phyloP scores from a whole-genome alignment of 1,140 invertebrate species.

The Muscidifurax raptorellus region DNA sequence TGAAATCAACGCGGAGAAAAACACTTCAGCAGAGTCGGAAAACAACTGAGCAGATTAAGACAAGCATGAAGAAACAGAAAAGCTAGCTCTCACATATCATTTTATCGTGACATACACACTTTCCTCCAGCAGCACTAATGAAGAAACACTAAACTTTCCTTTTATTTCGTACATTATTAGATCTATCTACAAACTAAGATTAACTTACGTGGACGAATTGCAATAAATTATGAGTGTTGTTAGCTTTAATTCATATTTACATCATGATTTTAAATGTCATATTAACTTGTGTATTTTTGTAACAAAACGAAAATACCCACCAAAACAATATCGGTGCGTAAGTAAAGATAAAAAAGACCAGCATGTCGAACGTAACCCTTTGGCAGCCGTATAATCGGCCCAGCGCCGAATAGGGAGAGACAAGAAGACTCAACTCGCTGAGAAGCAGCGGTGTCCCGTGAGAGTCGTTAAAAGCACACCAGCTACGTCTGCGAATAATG shows the following conservation, averaged over 20 bases:
- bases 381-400: conserved; percentile 33
- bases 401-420: neutral
- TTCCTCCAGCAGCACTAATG: conserved; percentile 37
- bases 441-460: conserved; percentile 19
- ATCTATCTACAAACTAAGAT: neutral
- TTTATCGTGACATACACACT: conserved; percentile 57
- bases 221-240: too few relatives aligned
- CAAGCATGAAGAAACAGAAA: conserved; percentile 45
- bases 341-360: neutral
- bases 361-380: conserved; percentile 21
- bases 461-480: conserved; percentile 40
- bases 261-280: too few relatives aligned
- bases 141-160: neutral
- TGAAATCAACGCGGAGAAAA: neutral
- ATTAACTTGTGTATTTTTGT: too few relatives aligned
- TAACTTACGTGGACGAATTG: neutral
- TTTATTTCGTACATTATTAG: conserved; percentile 9
- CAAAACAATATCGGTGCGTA: neutral
- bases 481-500: conserved; percentile 60
- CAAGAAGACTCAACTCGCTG: neutral
- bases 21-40: neutral
- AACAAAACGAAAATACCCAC: neutral
- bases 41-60: neutral
- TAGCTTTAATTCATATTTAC: too few relatives aligned
- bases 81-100: conserved; percentile 56